A percentile compares a stretch with the other conserved stretches of the same genome.
These are phyloP conservation scores for Drosophila bocki DNA, from an alignment of 1,140 invertebrate species.

Conservation along the genomic window DNA sequence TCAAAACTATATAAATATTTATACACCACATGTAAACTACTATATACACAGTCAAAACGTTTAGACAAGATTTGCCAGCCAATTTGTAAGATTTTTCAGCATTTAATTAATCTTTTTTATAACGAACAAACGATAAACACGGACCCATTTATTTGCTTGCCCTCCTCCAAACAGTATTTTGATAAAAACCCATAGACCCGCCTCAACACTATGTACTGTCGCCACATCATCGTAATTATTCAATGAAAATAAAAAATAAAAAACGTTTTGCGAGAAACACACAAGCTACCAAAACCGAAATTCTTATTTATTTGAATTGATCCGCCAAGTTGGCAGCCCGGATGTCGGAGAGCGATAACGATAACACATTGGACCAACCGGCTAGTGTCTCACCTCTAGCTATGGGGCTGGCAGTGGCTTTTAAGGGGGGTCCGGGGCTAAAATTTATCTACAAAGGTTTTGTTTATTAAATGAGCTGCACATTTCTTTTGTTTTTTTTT, in stretches of 20 bases:
- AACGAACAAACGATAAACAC: slow-evolving; percentile 6
- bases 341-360: neutral
- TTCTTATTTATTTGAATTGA: slow-evolving; percentile 21
- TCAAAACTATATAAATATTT: slow-evolving; percentile 17
- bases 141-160: slow-evolving; percentile 36
- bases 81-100: slow-evolving; percentile 35
- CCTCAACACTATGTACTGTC: slow-evolving; percentile 41
- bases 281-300: slow-evolving; percentile 1
- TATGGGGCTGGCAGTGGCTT: neutral
- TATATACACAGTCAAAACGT: slow-evolving; percentile 20
- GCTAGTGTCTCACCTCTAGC: slow-evolving; percentile 8
- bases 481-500: no score
- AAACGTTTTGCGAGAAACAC: slow-evolving; percentile 23
- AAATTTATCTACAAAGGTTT: neutral
- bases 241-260: slow-evolving; percentile 45
- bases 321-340: slow-evolving; percentile 2
- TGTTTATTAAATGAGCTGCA: no score
- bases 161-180: slow-evolving; percentile 56
- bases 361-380: neutral
- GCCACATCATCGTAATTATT: slow-evolving; percentile 41
- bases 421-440: neutral
- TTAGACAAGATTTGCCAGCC: slow-evolving; percentile 38
- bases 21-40: slow-evolving; percentile 15
- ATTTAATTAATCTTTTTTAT: slow-evolving; percentile 50
- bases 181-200: slow-evolving; percentile 27